Conservation (phyloP, 1,140 invertebrate species). For the Drosophila nikananu region DNA sequence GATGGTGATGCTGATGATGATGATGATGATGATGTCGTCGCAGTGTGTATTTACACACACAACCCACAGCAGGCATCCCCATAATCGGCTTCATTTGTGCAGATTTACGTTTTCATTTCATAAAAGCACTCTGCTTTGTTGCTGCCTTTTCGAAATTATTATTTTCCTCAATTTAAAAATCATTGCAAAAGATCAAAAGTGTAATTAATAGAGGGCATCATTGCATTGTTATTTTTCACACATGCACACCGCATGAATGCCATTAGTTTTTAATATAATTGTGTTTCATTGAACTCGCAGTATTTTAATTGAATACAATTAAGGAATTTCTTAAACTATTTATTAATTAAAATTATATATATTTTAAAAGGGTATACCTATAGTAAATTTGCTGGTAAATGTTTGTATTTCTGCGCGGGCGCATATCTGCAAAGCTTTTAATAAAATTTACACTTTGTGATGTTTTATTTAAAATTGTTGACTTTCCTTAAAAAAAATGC, state of each 20-base stretch:
- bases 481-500: not conserved
- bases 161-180: slow-evolving; percentile 48
- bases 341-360: not conserved
- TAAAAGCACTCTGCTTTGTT: slow-evolving; percentile 26
- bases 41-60: slow-evolving; percentile 10
- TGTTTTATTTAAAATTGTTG: slow-evolving; percentile 7
- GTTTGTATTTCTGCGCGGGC: not conserved
- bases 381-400: not conserved
- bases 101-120: slow-evolving; percentile 46
- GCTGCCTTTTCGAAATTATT: slow-evolving; percentile 33
- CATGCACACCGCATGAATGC: not conserved
- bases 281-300: not conserved
- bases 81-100: slow-evolving; percentile 61
- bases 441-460: slow-evolving; percentile 2
- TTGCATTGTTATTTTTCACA: slow-evolving; percentile 40
- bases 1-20: slow-evolving; percentile 5
- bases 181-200: slow-evolving; percentile 56
- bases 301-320: not conserved
- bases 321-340: not conserved
- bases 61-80: slow-evolving; percentile 1
- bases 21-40: slow-evolving; percentile 15
- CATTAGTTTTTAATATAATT: not conserved
- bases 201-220: slow-evolving; percentile 53
- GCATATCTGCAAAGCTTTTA: slow-evolving; percentile 14
- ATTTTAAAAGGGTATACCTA: not conserved